These are phyloP conservation scores for Physella acuta DNA, from an alignment of 1,140 invertebrate species.

Conservation along the genomic window DNA sequence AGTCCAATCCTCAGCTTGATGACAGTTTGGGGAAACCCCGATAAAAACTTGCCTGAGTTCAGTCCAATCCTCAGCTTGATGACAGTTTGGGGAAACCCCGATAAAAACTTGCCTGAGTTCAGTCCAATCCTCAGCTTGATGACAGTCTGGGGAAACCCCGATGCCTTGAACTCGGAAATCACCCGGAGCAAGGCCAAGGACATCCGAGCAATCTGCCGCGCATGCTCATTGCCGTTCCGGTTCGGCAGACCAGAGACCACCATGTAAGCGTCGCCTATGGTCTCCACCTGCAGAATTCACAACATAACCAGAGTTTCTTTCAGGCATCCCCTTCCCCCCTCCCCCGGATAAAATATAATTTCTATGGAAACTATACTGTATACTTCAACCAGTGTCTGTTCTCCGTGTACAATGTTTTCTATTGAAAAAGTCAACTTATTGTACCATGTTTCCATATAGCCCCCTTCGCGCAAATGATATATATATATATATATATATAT, in stretches of 20 bases:
- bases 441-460: neutral
- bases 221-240: constrained; percentile 60
- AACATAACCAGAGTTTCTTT: neutral
- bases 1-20: constrained; percentile 40
- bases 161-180: constrained; percentile 67
- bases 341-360: neutral
- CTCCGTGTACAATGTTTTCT: neutral
- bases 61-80: constrained; percentile 40
- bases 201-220: constrained; percentile 67
- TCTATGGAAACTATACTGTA: neutral
- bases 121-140: constrained; percentile 40
- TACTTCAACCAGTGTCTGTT: neutral
- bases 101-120: constrained; percentile 36
- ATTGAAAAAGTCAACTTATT: neutral
- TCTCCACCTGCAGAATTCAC: constrained; percentile 35
- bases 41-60: constrained; percentile 36
- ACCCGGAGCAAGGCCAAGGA: constrained; percentile 64
- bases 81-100: neutral
- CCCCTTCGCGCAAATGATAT: too few species aligned
- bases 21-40: neutral
- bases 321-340: neutral
- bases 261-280: constrained; percentile 77
- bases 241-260: constrained; percentile 41
- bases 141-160: neutral
- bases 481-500: too few species aligned